Conservation (phyloP, 2,888 invertebrate genomes). For the Anoncus sp. region DNA sequence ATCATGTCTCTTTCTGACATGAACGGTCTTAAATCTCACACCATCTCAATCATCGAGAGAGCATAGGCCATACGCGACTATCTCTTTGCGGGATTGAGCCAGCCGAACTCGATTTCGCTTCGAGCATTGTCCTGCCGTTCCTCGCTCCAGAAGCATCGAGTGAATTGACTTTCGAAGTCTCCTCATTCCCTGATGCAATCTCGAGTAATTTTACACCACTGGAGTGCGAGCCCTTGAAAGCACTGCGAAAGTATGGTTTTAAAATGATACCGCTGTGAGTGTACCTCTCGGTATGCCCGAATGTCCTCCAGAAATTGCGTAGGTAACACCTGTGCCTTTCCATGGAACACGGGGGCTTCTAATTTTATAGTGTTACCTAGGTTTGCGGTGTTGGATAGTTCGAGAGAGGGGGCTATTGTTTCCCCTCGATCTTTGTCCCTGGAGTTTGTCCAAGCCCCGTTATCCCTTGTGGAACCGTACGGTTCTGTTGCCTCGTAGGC, state of each 20-base stretch:
- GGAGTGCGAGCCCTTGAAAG: background rate
- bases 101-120: background rate
- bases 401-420: too few relatives aligned
- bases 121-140: background rate
- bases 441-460: too few relatives aligned
- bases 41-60: background rate
- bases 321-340: background rate
- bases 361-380: background rate
- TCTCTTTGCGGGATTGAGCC: background rate
- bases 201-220: slow-evolving; percentile 13
- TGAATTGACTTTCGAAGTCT: background rate
- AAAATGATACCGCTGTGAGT: background rate
- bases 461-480: too few relatives aligned
- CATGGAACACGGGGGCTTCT: background rate
- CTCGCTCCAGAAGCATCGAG: background rate
- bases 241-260: background rate
- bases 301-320: background rate
- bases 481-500: too few relatives aligned
- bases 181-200: background rate
- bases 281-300: background rate
- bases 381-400: background rate
- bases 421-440: too few relatives aligned
- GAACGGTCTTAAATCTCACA: background rate
- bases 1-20: background rate
- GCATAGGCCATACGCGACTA: background rate